Evolutionary conservation across 2,888 invertebrate species (phyloP).

Genomic region (Syritta pipiens): DNA sequence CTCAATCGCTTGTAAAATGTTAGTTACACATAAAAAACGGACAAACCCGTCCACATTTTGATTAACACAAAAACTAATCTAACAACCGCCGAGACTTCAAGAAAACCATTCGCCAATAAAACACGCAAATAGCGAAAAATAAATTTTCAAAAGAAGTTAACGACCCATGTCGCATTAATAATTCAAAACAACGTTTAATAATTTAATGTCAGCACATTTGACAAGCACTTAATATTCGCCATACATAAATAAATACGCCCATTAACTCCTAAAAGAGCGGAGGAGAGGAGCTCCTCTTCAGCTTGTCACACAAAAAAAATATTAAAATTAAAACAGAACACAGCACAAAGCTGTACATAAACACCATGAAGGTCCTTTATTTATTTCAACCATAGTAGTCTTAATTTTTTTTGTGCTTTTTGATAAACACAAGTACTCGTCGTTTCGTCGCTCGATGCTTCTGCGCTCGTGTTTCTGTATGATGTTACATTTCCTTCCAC

Average conservation of each 20-base stretch:
- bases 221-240: conserved; percentile 69
- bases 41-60: too few relatives aligned
- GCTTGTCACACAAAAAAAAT: conserved; percentile 17
- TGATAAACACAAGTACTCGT: conserved; percentile 48
- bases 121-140: conserved; percentile 59
- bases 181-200: conserved; percentile 69
- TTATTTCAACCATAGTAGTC: conserved; percentile 18
- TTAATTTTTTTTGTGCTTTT: conserved; percentile 8
- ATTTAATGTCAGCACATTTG: conserved; percentile 70
- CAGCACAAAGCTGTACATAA: conserved; percentile 49
- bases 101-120: conserved; percentile 46
- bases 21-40: too few relatives aligned
- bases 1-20: too few relatives aligned
- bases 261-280: conserved; percentile 59
- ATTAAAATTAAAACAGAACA: conserved; percentile 24
- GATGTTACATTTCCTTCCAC: conserved; percentile 38
- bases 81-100: not conserved
- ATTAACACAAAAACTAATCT: too few relatives aligned
- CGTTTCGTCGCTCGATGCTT: too few relatives aligned
- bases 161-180: conserved; percentile 70
- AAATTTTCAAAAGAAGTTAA: conserved; percentile 65
- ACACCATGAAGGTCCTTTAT: conserved; percentile 57
- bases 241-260: conserved; percentile 68
- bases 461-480: conserved; percentile 27
- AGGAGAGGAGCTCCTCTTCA: conserved; percentile 37